These are phyloP conservation scores for Cotesia congregata DNA, from an alignment of 2,888 invertebrate species.

Conservation along the genomic window DNA sequence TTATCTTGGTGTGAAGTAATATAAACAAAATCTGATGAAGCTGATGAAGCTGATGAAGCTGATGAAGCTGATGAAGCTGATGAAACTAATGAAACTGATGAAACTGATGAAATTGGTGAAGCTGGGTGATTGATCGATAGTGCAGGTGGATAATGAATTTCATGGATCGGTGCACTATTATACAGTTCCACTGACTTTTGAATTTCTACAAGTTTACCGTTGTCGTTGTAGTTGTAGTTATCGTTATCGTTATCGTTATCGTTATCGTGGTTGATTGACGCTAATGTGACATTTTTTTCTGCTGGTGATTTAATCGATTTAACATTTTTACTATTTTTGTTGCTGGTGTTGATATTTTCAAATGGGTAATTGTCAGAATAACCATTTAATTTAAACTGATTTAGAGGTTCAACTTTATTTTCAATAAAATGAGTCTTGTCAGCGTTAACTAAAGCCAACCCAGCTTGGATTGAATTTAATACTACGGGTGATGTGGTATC, in stretches of 20 bases:
- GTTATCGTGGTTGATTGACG: not conserved
- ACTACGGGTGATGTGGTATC: not conserved
- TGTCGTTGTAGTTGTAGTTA: too few species aligned
- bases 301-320: constrained; percentile 18
- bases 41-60: not conserved
- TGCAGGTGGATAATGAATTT: constrained; percentile 62
- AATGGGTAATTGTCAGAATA: constrained; percentile 25
- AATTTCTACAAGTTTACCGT: constrained; percentile 58
- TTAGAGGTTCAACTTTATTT: constrained; percentile 9
- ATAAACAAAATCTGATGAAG: constrained; percentile 32
- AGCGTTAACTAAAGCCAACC: constrained; percentile 1
- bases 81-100: not conserved
- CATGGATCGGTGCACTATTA: constrained; percentile 63
- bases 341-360: constrained; percentile 12
- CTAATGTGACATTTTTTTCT: not conserved
- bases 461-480: not conserved
- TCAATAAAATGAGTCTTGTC: constrained; percentile 3
- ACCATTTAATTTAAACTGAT: constrained; percentile 49
- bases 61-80: not conserved
- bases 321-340: not conserved
- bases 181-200: constrained; percentile 66
- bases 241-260: not conserved
- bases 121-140: constrained; percentile 50
- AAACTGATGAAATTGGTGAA: not conserved
- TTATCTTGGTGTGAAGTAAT: constrained; percentile 39